Percentiles rank a stretch among this genome's conserved stretches.
Conservation (phyloP, 1,140 invertebrate genomes). For the Lepeophtheirus salmonis region DNA sequence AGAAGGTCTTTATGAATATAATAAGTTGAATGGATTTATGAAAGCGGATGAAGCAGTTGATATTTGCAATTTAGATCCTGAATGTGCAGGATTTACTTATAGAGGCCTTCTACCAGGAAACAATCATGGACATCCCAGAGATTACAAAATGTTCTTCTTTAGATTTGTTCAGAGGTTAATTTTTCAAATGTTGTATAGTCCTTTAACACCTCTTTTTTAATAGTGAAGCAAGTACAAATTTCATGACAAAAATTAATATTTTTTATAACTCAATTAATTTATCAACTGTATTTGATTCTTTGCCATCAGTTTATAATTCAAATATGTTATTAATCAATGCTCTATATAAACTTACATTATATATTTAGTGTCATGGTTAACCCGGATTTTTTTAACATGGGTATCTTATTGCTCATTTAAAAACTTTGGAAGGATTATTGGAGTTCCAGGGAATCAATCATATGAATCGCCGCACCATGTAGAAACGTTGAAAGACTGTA, state of each 20-base stretch:
- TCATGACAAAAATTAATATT: too few relatives aligned
- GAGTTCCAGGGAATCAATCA: not conserved
- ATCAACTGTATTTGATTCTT: too few relatives aligned
- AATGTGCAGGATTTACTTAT: slow-evolving; percentile 5
- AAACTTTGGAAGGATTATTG: not conserved
- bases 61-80: not conserved
- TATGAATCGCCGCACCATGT: not conserved
- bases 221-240: too few relatives aligned
- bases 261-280: too few relatives aligned
- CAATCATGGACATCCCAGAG: not conserved
- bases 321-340: too few relatives aligned
- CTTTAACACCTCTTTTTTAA: too few relatives aligned
- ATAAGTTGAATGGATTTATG: not conserved
- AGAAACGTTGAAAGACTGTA: not conserved
- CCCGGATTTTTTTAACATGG: not conserved
- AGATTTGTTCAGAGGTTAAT: not conserved
- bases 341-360: too few relatives aligned
- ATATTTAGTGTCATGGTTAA: not conserved
- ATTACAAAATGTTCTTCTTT: slow-evolving; percentile 1
- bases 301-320: too few relatives aligned
- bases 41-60: slow-evolving; percentile 1
- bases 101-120: not conserved
- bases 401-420: not conserved
- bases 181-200: not conserved
- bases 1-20: not conserved